Percentiles rank a stretch among this genome's conserved stretches.
phyloP scores from a whole-genome alignment of 2,888 invertebrate species.

The Mamestra brassicae region DNA sequence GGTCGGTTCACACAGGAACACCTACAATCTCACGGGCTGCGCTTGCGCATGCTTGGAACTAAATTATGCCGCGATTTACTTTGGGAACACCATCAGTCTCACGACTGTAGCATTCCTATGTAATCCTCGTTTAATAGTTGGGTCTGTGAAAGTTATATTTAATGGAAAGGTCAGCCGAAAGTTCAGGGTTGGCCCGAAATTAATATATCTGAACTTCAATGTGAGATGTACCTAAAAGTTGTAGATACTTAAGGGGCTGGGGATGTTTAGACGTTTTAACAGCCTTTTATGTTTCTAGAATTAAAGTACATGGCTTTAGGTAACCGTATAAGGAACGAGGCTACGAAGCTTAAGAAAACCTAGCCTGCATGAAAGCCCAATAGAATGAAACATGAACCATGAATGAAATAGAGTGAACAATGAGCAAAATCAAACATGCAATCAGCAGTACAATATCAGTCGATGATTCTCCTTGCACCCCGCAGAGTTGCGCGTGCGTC shows the following conservation, averaged over 20 bases:
- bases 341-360: neutral
- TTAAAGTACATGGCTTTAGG: no score
- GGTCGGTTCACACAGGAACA: slow-evolving; percentile 75
- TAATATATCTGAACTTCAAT: neutral
- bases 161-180: neutral
- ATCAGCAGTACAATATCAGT: slow-evolving; percentile 34
- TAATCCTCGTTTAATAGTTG: slow-evolving; percentile 61
- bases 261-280: no score
- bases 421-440: slow-evolving; percentile 17
- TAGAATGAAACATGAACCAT: no score
- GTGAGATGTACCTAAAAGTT: neutral
- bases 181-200: neutral
- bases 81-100: slow-evolving; percentile 71
- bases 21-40: slow-evolving; percentile 70
- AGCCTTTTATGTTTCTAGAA: no score
- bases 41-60: slow-evolving; percentile 60
- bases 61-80: slow-evolving; percentile 76
- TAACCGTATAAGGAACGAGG: no score
- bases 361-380: no score
- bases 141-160: slow-evolving; percentile 1
- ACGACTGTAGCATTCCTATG: slow-evolving; percentile 69
- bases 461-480: slow-evolving; percentile 57
- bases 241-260: neutral
- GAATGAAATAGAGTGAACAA: no score
- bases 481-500: slow-evolving; percentile 72